Evolutionary conservation across 2,797 vertebrate genomes (phyloP).

Genomic region (Liparis tanakae): DNA sequence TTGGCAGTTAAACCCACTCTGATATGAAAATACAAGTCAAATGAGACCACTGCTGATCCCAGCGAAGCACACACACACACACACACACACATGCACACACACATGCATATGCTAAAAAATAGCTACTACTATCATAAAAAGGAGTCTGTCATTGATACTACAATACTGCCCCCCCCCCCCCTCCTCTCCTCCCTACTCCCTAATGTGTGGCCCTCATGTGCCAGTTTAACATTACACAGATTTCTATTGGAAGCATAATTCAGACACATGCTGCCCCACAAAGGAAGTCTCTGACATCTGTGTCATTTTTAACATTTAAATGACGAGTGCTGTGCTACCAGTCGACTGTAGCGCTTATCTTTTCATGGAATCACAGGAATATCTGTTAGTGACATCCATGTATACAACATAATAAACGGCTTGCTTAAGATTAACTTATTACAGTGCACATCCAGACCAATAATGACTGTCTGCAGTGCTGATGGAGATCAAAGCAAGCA

Average conservation of each 20-base stretch:
- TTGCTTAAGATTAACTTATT: not conserved
- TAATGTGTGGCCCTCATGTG: constrained; percentile 31
- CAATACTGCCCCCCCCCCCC: constrained; percentile 25
- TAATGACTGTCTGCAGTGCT: not conserved
- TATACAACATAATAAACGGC: not conserved
- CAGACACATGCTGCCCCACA: constrained; percentile 49
- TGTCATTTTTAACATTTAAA: constrained; percentile 7
- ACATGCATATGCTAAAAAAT: constrained; percentile 29
- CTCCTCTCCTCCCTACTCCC: constrained; percentile 5
- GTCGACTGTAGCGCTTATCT: constrained; percentile 13
- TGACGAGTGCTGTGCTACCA: constrained; percentile 1
- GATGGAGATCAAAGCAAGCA: not conserved
- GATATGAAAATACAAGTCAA: constrained; percentile 66
- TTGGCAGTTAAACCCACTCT: constrained; percentile 69
- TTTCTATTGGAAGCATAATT: constrained; percentile 38
- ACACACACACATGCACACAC: constrained; percentile 7
- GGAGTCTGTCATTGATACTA: constrained; percentile 49
- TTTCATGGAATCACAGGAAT: not conserved
- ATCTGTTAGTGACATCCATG: not conserved
- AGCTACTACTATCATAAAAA: constrained; percentile 24
- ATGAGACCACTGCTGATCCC: constrained; percentile 49
- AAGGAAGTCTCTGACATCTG: constrained; percentile 37
- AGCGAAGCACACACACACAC: constrained; percentile 16
- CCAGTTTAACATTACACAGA: constrained; percentile 41
- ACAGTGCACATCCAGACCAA: not conserved